Percentiles rank a stretch among this genome's conserved stretches.
These are phyloP conservation scores for Podargus strigoides DNA, from an alignment of 2,797 vertebrate genomes.

Conservation along the genomic window DNA sequence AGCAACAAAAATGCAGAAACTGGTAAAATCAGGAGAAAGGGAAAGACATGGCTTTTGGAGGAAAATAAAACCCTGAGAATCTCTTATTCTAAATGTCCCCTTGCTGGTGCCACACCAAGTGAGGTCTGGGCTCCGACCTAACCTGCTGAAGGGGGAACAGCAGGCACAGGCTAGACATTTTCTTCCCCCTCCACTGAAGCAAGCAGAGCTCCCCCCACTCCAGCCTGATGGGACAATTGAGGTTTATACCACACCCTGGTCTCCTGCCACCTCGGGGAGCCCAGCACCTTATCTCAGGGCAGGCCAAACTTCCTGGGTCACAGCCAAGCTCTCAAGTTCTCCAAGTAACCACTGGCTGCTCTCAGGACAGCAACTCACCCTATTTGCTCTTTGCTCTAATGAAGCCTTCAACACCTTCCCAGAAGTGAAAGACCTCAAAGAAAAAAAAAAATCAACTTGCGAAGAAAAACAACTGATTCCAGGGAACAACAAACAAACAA, in stretches of 20 bases:
- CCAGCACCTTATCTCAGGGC: neutral
- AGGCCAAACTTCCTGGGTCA: neutral
- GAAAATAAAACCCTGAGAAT: neutral
- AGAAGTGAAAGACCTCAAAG: neutral
- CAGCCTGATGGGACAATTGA: neutral
- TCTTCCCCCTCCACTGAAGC: fast-evolving
- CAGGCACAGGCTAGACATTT: neutral
- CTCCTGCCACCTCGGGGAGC: neutral
- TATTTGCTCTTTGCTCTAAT: neutral
- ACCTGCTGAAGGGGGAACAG: neutral
- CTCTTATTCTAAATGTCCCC: neutral
- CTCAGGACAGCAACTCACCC: neutral
- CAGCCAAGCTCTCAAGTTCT: neutral
- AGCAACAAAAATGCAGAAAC: neutral
- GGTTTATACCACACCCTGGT: neutral
- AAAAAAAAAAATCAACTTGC: neutral
- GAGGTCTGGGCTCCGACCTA: neutral
- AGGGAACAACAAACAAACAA: neutral
- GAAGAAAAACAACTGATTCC: neutral
- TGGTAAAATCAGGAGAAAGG: neutral
- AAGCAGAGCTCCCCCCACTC: neutral
- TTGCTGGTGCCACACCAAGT: neutral
- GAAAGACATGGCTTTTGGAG: neutral
- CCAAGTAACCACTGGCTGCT: neutral
- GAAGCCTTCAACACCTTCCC: neutral